phyloP scores from a whole-genome alignment of 64 coral and sea anemone genomes.

The Exaiptasia diaphana region DNA sequence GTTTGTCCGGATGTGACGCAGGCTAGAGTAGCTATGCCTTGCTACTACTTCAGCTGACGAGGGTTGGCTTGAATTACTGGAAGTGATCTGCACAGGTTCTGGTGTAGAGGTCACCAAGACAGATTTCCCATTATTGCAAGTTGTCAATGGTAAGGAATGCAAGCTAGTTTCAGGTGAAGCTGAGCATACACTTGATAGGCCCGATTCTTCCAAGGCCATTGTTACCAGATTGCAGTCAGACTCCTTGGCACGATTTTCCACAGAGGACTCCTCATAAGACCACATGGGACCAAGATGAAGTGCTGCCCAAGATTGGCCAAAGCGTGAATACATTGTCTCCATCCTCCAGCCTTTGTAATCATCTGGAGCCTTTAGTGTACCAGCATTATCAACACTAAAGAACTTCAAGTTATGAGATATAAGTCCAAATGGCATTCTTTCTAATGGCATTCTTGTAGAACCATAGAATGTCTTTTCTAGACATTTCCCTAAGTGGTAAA shows the following conservation, averaged over 20 bases:
- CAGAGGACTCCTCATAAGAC: conserved; percentile 18
- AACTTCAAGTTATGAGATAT: conserved; percentile 52
- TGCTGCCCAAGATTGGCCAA: conserved; percentile 44
- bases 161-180: no score
- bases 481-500: conserved; percentile 14
- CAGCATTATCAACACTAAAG: conserved; percentile 34
- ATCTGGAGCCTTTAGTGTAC: conserved; percentile 1
- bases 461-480: conserved; percentile 18
- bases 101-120: no score
- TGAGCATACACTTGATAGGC: background rate
- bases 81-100: no score
- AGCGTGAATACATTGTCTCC: conserved; percentile 58
- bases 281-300: conserved; percentile 66
- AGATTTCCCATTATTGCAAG: no score
- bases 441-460: conserved; percentile 2
- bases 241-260: background rate
- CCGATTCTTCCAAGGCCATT: background rate
- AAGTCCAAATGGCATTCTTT: conserved; percentile 51
- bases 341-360: conserved; percentile 58
- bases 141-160: no score
- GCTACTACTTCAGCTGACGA: no score
- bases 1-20: no score
- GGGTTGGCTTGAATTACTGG: no score
- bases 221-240: no score
- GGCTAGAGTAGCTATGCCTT: no score